phyloP scores from a whole-genome alignment of 2,888 invertebrate genomes.

The Nemoura dubitans region DNA sequence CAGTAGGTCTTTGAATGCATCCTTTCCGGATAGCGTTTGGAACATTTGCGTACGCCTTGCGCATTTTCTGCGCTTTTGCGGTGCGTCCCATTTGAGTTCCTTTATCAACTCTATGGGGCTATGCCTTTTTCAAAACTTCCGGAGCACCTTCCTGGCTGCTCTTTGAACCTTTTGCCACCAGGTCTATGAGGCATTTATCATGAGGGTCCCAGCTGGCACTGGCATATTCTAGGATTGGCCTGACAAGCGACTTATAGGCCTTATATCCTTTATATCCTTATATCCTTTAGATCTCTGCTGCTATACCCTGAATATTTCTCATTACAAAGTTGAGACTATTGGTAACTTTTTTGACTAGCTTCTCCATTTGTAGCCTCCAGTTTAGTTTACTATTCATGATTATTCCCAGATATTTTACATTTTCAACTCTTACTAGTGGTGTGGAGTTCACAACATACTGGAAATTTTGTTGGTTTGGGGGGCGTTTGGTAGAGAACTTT shows the following conservation, averaged over 20 bases:
- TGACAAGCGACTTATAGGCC: not conserved
- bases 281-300: not conserved
- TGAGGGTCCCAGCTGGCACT: not conserved
- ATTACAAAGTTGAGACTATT: not conserved
- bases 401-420: not conserved
- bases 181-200: not conserved
- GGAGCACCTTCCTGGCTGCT: not conserved
- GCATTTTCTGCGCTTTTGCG: not conserved
- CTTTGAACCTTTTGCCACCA: not conserved
- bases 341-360: not conserved
- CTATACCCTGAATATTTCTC: not conserved
- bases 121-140: not conserved
- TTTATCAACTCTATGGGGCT: not conserved
- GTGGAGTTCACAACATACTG: not conserved
- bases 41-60: not conserved
- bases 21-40: not conserved
- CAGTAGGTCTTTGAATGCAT: not conserved
- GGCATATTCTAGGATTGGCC: not conserved
- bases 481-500: not conserved
- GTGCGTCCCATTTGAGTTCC: not conserved
- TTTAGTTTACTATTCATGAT: not conserved
- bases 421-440: not conserved
- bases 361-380: not conserved
- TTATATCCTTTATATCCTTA: not conserved
- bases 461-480: slow-evolving; percentile 1